A percentile compares a stretch with the other conserved stretches of the same genome.
Conservation (phyloP, 2,888 invertebrate species). For the Lasioglossum calceatum region DNA sequence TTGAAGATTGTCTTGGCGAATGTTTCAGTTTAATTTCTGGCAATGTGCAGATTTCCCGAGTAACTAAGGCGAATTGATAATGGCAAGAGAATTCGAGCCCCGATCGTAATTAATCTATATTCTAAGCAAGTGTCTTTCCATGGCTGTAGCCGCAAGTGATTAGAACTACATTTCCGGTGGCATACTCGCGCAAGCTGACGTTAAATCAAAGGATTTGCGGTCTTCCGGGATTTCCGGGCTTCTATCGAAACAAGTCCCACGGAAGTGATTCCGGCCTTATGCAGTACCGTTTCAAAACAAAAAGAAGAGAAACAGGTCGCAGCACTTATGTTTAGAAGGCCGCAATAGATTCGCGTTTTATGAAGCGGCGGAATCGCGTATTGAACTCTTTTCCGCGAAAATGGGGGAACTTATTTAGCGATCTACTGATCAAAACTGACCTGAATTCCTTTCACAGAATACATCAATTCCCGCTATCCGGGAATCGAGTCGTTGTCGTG, state of each 20-base stretch:
- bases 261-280: slow-evolving; percentile 12
- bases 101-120: slow-evolving; percentile 30
- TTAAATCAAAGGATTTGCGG: slow-evolving; percentile 58
- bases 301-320: slow-evolving; percentile 44
- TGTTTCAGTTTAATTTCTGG: neutral
- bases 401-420: slow-evolving; percentile 9
- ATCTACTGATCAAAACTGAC: slow-evolving; percentile 9
- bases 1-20: neutral
- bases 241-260: slow-evolving; percentile 18
- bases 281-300: slow-evolving; percentile 7
- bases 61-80: neutral
- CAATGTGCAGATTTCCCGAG: neutral
- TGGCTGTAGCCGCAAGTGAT: slow-evolving; percentile 44
- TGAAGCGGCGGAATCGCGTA: slow-evolving; percentile 5
- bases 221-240: slow-evolving; percentile 34
- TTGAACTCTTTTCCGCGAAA: slow-evolving; percentile 28
- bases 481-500: neutral
- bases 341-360: slow-evolving; percentile 46
- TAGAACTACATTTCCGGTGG: slow-evolving; percentile 47
- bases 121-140: slow-evolving; percentile 14
- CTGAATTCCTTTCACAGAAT: neutral
- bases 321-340: slow-evolving; percentile 27
- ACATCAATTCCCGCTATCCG: neutral
- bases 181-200: slow-evolving; percentile 28
- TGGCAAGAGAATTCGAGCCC: slow-evolving; percentile 2